Conservation (phyloP, 2,888 invertebrate species). For the Clusia tigrina region DNA sequence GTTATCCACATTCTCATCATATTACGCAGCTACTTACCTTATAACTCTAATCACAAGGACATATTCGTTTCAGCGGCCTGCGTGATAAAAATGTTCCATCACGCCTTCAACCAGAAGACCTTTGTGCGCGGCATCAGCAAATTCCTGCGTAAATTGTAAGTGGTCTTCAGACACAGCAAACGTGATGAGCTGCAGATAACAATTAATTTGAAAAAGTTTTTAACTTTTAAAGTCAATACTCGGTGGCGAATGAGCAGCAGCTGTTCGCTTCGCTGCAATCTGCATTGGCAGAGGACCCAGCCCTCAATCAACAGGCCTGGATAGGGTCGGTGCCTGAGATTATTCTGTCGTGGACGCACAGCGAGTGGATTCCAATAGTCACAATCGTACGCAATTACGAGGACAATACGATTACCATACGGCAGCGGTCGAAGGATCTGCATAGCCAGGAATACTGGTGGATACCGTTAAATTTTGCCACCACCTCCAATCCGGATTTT, state of each 20-base stretch:
- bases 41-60: no score
- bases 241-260: constrained; percentile 55
- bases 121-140: constrained; percentile 51
- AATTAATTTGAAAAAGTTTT: constrained; percentile 56
- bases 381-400: constrained; percentile 66
- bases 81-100: constrained; percentile 61
- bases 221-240: constrained; percentile 55
- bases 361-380: constrained; percentile 70
- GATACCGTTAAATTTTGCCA: constrained; percentile 61
- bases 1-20: no score
- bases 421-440: constrained; percentile 63
- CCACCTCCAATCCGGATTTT: constrained; percentile 46
- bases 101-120: constrained; percentile 56
- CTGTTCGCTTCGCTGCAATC: constrained; percentile 53
- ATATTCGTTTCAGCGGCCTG: constrained; percentile 57
- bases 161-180: constrained; percentile 30
- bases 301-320: constrained; percentile 41
- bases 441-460: constrained; percentile 51
- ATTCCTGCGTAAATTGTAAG: constrained; percentile 59
- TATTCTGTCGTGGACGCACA: constrained; percentile 71
- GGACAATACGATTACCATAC: constrained; percentile 65
- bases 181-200: constrained; percentile 47
- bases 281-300: constrained; percentile 45
- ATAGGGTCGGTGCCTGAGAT: constrained; percentile 63
- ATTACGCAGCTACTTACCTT: no score